phyloP scores from a whole-genome alignment of 2,888 invertebrate genomes.

The Cosmorhoe ocellata region DNA sequence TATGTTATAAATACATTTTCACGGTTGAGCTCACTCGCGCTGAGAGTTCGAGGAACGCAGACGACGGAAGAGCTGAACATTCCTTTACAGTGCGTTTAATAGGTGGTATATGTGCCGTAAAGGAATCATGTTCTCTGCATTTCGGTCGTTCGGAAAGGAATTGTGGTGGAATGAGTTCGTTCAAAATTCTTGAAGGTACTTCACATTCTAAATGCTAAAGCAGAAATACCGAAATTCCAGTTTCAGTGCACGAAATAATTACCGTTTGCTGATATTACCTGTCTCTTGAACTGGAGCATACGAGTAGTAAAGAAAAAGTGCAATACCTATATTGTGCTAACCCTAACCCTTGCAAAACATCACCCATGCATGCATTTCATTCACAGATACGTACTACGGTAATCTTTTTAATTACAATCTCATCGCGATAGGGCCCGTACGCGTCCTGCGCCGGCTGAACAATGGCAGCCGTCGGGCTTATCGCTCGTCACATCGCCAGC shows the following conservation, averaged over 20 bases:
- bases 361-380: slow-evolving; percentile 23
- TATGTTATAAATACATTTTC: slow-evolving; percentile 13
- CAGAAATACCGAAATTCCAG: slow-evolving; percentile 4
- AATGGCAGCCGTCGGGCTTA: slow-evolving; percentile 56
- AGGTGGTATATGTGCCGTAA: slow-evolving; percentile 24
- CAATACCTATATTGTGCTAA: no score
- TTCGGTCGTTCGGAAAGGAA: slow-evolving; percentile 17
- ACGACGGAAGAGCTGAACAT: slow-evolving; percentile 24
- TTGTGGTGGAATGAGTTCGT: slow-evolving; percentile 19
- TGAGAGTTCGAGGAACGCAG: slow-evolving; percentile 20
- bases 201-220: slow-evolving; percentile 9
- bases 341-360: slow-evolving; percentile 10
- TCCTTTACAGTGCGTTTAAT: slow-evolving; percentile 27
- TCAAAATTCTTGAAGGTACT: slow-evolving; percentile 17
- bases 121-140: slow-evolving; percentile 23
- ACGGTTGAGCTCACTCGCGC: slow-evolving; percentile 12
- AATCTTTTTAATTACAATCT: slow-evolving; percentile 57
- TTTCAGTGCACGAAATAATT: slow-evolving; percentile 7
- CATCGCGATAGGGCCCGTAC: slow-evolving; percentile 66
- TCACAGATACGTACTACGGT: slow-evolving; percentile 19
- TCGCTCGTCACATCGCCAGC: slow-evolving; percentile 55
- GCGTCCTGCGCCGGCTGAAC: slow-evolving; percentile 52
- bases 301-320: no score
- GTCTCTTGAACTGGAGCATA: not conserved
- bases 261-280: slow-evolving; percentile 5